Conservation (phyloP, 2,888 invertebrate genomes). For the Cryptophagus acutangulus region DNA sequence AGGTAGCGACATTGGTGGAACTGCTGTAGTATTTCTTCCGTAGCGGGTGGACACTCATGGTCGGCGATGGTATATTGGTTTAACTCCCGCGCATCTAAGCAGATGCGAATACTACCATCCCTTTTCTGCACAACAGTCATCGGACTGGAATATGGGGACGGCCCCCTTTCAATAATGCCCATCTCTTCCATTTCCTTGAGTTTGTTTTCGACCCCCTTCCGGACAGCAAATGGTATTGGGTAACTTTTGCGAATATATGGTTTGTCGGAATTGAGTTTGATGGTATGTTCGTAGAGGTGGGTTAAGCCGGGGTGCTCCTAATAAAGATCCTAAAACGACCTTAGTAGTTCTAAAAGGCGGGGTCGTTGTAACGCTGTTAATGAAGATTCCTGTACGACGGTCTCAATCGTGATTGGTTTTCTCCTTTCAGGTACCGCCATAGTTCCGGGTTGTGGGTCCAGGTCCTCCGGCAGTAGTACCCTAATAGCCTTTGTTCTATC, state of each 20-base stretch:
- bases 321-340: too few species aligned
- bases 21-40: slow-evolving; percentile 25
- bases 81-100: slow-evolving; percentile 34
- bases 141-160: slow-evolving; percentile 34
- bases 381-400: too few species aligned
- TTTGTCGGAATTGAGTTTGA: slow-evolving; percentile 22
- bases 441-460: too few species aligned
- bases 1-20: too few species aligned
- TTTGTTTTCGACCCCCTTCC: slow-evolving; percentile 27
- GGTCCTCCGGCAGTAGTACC: too few species aligned
- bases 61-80: slow-evolving; percentile 34
- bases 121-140: slow-evolving; percentile 32
- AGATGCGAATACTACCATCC: slow-evolving; percentile 32
- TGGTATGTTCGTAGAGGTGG: slow-evolving; percentile 25
- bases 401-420: too few species aligned
- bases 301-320: slow-evolving; percentile 22
- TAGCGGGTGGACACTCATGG: slow-evolving; percentile 25
- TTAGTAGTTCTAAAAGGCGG: too few species aligned
- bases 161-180: slow-evolving; percentile 33
- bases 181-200: slow-evolving; percentile 30
- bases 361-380: too few species aligned
- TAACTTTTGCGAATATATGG: slow-evolving; percentile 29
- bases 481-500: too few species aligned
- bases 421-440: too few species aligned
- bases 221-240: slow-evolving; percentile 30